Percentiles rank a stretch among this genome's conserved stretches.
These are phyloP conservation scores for Percina caprodes DNA, from an alignment of 2,113 vertebrate species.

Conservation along the genomic window DNA sequence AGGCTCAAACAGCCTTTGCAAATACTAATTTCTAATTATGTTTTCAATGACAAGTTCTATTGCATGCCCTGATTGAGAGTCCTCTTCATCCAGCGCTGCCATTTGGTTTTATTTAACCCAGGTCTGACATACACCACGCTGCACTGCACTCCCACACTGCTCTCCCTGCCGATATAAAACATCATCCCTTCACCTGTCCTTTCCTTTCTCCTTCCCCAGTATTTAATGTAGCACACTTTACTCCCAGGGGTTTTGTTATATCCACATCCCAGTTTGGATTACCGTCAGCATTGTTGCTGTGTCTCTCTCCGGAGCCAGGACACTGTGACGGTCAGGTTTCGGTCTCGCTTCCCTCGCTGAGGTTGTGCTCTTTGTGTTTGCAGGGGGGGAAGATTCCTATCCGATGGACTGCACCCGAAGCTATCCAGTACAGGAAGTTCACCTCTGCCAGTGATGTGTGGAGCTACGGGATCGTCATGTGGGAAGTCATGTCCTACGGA, in stretches of 20 bases:
- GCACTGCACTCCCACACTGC: constrained; percentile 12
- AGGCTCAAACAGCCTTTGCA: not conserved
- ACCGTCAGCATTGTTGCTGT: constrained; percentile 50
- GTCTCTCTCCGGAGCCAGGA: constrained; percentile 66
- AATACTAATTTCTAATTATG: not conserved
- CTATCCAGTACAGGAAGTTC: constrained; percentile 89
- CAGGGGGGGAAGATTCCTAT: constrained; percentile 90
- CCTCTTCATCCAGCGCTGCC: not conserved
- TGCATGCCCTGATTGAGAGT: not conserved
- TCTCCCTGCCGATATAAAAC: constrained; percentile 34
- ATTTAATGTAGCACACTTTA: constrained; percentile 38
- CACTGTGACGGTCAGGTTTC: constrained; percentile 70
- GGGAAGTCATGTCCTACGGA: constrained; percentile 89
- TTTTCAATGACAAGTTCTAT: not conserved
- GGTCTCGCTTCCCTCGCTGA: constrained; percentile 46
- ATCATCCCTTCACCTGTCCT: constrained; percentile 50
- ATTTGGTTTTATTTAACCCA: constrained; percentile 27
- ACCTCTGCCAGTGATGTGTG: constrained; percentile 88
- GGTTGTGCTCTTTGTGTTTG: constrained; percentile 59
- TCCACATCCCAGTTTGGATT: constrained; percentile 65
- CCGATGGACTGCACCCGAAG: constrained; percentile 88
- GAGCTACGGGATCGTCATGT: constrained; percentile 90
- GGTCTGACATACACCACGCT: not conserved
- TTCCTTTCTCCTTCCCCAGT: constrained; percentile 44
- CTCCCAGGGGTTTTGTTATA: constrained; percentile 65